Evolutionary conservation across 2,113 vertebrate genomes (phyloP).

Genomic region (Notiomystis cincta): DNA sequence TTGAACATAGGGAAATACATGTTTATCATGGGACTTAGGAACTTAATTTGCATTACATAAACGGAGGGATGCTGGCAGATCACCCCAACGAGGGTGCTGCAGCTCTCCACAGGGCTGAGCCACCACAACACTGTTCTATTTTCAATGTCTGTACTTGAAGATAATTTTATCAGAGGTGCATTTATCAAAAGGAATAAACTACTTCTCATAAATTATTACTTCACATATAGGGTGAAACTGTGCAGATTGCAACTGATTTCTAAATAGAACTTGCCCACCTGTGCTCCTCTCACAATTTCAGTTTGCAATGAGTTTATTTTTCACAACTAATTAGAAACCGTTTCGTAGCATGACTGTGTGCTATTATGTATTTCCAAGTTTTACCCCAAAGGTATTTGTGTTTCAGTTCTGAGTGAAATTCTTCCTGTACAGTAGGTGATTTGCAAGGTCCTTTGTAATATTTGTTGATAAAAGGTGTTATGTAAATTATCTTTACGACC

Average conservation of each 20-base stretch:
- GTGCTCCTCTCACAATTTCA: background rate
- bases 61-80: too few species aligned
- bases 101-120: too few species aligned
- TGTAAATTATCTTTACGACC: constrained; percentile 31
- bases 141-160: background rate
- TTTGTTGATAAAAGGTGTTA: constrained; percentile 19
- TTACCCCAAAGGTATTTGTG: background rate
- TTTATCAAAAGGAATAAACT: background rate
- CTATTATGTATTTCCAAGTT: background rate
- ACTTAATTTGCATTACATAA: too few species aligned
- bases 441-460: constrained; percentile 39
- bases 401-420: constrained; percentile 21
- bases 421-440: background rate
- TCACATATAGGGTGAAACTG: background rate
- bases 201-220: background rate
- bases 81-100: too few species aligned
- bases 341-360: background rate
- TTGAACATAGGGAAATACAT: too few species aligned
- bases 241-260: background rate
- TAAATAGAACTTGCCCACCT: background rate
- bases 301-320: background rate
- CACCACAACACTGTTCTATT: too few species aligned
- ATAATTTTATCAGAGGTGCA: background rate
- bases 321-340: background rate
- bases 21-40: too few species aligned